phyloP scores from a whole-genome alignment of 2,797 vertebrate genomes.

The Euphonia xanthogaster region DNA sequence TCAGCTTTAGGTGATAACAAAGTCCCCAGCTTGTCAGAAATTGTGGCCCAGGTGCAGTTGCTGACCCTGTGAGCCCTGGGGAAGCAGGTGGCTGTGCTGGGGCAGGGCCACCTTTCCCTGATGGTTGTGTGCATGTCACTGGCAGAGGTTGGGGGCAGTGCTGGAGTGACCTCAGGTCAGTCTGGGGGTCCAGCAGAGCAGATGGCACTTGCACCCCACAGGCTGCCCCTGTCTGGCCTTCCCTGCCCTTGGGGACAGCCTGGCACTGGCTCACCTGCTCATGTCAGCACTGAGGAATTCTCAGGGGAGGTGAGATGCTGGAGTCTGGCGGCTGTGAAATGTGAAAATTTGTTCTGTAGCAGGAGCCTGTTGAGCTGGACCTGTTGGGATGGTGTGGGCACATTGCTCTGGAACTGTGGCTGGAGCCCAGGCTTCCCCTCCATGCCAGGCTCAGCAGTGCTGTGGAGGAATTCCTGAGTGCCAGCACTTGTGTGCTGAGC shows the following conservation, averaged over 20 bases:
- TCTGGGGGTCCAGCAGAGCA: background rate
- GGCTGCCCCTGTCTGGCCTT: background rate
- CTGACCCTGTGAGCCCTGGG: background rate
- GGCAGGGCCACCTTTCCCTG: background rate
- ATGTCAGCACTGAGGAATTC: fast-evolving
- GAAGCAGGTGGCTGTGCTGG: background rate
- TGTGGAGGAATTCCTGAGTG: background rate
- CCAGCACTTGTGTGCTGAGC: background rate
- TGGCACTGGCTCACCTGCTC: background rate
- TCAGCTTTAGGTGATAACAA: background rate
- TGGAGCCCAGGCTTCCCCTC: background rate
- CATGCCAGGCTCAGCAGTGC: background rate
- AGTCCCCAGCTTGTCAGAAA: background rate
- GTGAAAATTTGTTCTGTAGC: background rate
- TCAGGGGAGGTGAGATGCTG: background rate
- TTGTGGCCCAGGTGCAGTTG: fast-evolving
- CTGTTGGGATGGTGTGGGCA: background rate
- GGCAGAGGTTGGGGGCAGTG: background rate
- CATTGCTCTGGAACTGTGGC: fast-evolving
- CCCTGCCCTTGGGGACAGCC: background rate
- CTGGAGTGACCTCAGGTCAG: background rate
- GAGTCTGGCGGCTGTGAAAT: background rate
- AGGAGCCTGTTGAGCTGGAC: background rate
- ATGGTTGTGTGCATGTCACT: fast-evolving
- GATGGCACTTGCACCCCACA: fast-evolving